Percentiles rank a stretch among this genome's conserved stretches.
Evolutionary conservation across 2,888 invertebrate species (phyloP).

Genomic region (Atethmia centrago): DNA sequence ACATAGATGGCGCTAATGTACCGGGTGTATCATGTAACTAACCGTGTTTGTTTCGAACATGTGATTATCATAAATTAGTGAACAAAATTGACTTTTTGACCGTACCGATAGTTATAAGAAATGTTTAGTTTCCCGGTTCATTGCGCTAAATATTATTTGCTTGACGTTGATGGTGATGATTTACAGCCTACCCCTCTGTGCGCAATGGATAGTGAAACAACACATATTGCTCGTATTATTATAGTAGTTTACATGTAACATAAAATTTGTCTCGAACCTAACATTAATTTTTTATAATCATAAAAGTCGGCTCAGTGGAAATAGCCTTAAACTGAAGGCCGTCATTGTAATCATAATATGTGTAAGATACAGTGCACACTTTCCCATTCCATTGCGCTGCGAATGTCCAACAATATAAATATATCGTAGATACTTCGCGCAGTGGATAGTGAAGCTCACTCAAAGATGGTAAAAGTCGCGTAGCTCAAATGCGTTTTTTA

Average conservation of each 20-base stretch:
- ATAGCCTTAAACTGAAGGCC: neutral
- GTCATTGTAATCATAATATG: conserved; percentile 14
- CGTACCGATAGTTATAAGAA: neutral
- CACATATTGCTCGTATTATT: neutral
- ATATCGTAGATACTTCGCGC: neutral
- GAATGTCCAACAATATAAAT: neutral
- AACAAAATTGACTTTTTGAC: neutral
- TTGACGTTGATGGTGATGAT: neutral
- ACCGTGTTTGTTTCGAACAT: neutral
- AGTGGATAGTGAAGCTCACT: neutral
- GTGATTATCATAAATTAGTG: conserved; percentile 22
- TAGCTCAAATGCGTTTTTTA: conserved; percentile 29
- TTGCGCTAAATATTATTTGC: conserved; percentile 1
- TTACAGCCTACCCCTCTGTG: neutral
- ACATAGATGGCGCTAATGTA: neutral
- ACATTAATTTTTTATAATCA: conserved; percentile 26
- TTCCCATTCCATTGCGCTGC: conserved; percentile 1
- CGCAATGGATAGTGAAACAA: neutral
- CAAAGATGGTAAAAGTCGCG: neutral
- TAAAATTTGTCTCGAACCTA: neutral
- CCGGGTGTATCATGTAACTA: neutral
- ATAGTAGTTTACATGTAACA: neutral
- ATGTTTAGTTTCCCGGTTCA: conserved; percentile 6
- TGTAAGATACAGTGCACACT: conserved; percentile 1
- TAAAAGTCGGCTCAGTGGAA: conserved; percentile 2